phyloP scores from a whole-genome alignment of 2,888 invertebrate species.

The Amphipoea oculea region DNA sequence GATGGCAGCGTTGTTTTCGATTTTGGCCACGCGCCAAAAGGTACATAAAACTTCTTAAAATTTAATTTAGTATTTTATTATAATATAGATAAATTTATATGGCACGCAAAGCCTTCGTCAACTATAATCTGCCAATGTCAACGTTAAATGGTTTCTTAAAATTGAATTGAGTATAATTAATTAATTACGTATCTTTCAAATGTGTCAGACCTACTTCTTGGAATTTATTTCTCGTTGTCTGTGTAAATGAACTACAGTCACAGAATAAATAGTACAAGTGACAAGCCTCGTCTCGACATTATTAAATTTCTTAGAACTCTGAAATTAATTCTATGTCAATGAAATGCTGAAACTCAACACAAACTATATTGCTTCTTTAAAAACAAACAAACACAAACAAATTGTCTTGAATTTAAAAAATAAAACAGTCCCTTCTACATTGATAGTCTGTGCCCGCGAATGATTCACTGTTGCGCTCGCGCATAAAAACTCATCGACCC shows the following conservation, averaged over 20 bases:
- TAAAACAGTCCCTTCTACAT: conserved; percentile 49
- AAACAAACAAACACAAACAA: not conserved
- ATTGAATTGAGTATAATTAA: not conserved
- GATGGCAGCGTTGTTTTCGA: no score
- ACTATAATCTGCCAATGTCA: not conserved
- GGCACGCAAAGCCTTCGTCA: not conserved
- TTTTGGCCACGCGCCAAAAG: not conserved
- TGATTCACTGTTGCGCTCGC: conserved; percentile 77
- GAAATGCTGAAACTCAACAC: not conserved
- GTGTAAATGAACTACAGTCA: not conserved
- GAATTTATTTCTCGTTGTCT: not conserved
- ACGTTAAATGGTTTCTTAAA: not conserved
- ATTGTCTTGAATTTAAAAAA: not conserved
- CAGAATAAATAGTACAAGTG: no score
- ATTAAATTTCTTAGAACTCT: conserved; percentile 1
- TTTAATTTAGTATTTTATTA: not conserved
- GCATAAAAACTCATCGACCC: conserved; percentile 81
- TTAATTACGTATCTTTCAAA: not conserved
- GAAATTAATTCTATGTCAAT: not conserved
- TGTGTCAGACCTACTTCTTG: not conserved
- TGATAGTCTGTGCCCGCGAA: conserved; percentile 68
- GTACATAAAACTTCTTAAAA: not conserved
- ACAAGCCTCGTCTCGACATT: not conserved
- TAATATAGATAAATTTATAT: not conserved
- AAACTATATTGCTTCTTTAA: not conserved